Percentiles rank a stretch among this genome's conserved stretches.
These are phyloP conservation scores for Clarias laeviceps DNA, from an alignment of 2,797 vertebrate species.

Conservation along the genomic window DNA sequence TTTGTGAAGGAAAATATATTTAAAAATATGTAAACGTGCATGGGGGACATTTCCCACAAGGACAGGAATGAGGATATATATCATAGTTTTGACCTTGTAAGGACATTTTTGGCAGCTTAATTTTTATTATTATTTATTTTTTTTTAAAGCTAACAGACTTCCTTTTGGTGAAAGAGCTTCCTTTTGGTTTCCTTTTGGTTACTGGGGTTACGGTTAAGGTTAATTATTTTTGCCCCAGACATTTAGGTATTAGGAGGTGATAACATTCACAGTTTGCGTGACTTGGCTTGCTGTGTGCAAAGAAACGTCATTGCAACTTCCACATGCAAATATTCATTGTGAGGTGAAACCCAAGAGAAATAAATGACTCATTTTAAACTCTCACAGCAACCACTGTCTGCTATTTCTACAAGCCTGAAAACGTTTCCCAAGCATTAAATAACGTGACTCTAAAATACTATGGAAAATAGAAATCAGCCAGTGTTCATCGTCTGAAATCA, in stretches of 20 bases:
- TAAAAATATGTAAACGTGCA: neutral
- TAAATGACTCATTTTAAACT: neutral
- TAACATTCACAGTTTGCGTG: neutral
- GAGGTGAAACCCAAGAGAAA: neutral
- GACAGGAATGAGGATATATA: neutral
- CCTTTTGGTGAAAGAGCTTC: neutral
- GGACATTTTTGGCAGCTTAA: neutral
- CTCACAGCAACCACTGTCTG: neutral
- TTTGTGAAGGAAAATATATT: conserved; percentile 3
- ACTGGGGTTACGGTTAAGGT: neutral
- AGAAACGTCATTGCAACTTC: neutral
- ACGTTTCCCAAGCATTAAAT: neutral
- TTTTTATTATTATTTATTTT: neutral
- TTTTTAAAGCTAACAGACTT: neutral
- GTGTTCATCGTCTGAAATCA: neutral
- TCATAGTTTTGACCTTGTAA: neutral
- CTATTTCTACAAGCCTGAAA: neutral
- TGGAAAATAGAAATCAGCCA: neutral
- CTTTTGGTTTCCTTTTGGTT: neutral
- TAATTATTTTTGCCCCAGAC: neutral
- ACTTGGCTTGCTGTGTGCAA: neutral
- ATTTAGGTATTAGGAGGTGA: neutral
- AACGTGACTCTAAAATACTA: neutral
- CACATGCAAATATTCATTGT: neutral
- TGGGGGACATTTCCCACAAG: neutral